Evolutionary conservation across 2,113 vertebrate species (phyloP).

Genomic region (Eptesicus fuscus): DNA sequence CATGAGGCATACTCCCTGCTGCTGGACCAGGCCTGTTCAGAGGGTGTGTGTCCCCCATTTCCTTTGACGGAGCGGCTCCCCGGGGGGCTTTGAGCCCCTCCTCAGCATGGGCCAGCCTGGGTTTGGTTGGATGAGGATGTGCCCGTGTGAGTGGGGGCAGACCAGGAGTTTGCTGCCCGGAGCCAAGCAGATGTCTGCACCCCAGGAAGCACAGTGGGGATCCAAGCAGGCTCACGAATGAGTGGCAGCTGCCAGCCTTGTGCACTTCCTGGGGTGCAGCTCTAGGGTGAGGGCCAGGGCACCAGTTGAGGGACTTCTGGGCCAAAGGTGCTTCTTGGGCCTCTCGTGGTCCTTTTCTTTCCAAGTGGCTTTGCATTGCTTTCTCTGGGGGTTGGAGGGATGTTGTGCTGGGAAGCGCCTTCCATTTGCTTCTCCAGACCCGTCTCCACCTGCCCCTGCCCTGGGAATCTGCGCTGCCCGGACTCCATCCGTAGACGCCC

Average conservation of each 20-base stretch:
- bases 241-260: constrained; percentile 53
- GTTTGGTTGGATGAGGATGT: not conserved
- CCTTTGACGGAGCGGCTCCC: constrained; percentile 55
- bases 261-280: constrained; percentile 1
- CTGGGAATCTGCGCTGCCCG: not conserved
- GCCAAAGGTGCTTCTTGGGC: constrained; percentile 55
- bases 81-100: not conserved
- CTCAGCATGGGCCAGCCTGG: accelerated
- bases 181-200: constrained; percentile 38
- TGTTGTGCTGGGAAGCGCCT: not conserved
- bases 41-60: constrained; percentile 66
- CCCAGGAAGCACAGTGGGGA: constrained; percentile 32
- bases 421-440: not conserved
- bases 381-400: not conserved
- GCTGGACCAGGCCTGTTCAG: constrained; percentile 46
- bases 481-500: not conserved
- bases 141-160: not conserved
- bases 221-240: not conserved
- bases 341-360: constrained; percentile 1
- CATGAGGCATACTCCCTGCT: constrained; percentile 48
- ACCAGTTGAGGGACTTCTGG: constrained; percentile 45
- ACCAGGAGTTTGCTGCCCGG: not conserved
- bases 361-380: not conserved
- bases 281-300: not conserved
- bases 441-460: not conserved